phyloP scores from a whole-genome alignment of 2,888 invertebrate species.

The Brenthis hecate region DNA sequence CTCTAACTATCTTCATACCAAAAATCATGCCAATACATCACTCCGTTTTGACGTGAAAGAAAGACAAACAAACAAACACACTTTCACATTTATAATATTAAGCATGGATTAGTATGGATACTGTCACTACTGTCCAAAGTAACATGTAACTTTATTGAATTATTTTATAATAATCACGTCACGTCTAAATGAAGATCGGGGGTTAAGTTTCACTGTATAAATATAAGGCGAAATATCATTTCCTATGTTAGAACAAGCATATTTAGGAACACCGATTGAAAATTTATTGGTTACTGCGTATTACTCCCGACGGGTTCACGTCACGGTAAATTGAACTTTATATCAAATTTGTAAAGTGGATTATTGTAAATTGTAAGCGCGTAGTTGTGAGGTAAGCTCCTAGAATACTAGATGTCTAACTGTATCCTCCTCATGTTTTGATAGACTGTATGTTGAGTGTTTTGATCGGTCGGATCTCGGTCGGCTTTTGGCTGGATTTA shows the following conservation, averaged over 20 bases:
- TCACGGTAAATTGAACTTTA: slow-evolving; percentile 43
- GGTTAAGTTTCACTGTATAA: slow-evolving; percentile 20
- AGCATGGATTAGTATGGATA: too few species aligned
- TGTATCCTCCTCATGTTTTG: slow-evolving; percentile 68
- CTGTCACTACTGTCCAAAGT: neutral
- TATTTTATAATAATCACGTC: slow-evolving; percentile 18
- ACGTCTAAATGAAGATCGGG: slow-evolving; percentile 22
- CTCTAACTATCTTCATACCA: too few species aligned
- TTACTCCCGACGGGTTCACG: slow-evolving; percentile 25
- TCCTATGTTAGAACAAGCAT: slow-evolving; percentile 60
- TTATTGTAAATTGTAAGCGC: slow-evolving; percentile 42
- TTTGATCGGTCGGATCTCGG: slow-evolving; percentile 66
- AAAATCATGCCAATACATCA: too few species aligned
- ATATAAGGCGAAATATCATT: slow-evolving; percentile 49
- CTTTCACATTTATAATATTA: too few species aligned
- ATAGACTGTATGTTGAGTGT: slow-evolving; percentile 64
- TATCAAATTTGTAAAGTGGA: slow-evolving; percentile 47
- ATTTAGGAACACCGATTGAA: slow-evolving; percentile 61
- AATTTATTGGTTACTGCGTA: slow-evolving; percentile 55
- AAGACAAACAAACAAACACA: too few species aligned
- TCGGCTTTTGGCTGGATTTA: slow-evolving; percentile 58
- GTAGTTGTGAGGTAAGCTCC: slow-evolving; percentile 35
- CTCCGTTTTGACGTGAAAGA: too few species aligned
- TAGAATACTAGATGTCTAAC: slow-evolving; percentile 55
- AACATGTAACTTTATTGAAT: slow-evolving; percentile 5